Conservation (phyloP, 1,140 invertebrate species). For the Metaphire vulgaris region DNA sequence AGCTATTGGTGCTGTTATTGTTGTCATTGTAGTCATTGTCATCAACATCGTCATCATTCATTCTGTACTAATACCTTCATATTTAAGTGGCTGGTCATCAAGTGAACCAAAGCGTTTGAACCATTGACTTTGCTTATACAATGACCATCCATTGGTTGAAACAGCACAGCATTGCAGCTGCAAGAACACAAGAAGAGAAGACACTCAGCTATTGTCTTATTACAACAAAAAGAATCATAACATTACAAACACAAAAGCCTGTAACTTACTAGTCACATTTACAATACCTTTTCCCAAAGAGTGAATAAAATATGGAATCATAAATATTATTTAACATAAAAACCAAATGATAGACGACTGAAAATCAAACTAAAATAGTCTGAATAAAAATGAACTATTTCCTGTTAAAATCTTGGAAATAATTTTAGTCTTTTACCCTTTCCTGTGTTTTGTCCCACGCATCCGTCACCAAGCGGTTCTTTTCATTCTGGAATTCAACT, state of each 20-base stretch:
- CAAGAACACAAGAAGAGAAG: neutral
- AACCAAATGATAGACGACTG: neutral
- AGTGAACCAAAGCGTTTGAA: slow-evolving; percentile 25
- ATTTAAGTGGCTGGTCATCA: slow-evolving; percentile 15
- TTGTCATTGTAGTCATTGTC: too few relatives aligned
- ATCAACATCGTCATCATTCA: too few relatives aligned
- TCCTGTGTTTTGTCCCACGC: slow-evolving; percentile 30
- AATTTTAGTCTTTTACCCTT: slow-evolving; percentile 25
- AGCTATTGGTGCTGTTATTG: too few relatives aligned
- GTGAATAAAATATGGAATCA: neutral
- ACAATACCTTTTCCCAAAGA: neutral
- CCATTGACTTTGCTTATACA: slow-evolving; percentile 29
- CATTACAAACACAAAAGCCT: too few relatives aligned
- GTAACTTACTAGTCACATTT: neutral
- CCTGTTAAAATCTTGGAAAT: too few relatives aligned
- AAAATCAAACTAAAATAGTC: neutral
- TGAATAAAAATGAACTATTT: too few relatives aligned
- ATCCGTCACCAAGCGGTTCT: slow-evolving; percentile 23
- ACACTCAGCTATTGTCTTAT: too few relatives aligned
- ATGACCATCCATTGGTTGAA: slow-evolving; percentile 24
- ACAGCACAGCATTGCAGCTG: slow-evolving; percentile 31
- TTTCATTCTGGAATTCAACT: slow-evolving; percentile 22
- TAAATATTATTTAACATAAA: neutral
- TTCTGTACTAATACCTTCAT: too few relatives aligned
- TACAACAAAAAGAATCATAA: too few relatives aligned